phyloP scores from a whole-genome alignment of 2,113 vertebrate species.

The Tragelaphus scriptus region DNA sequence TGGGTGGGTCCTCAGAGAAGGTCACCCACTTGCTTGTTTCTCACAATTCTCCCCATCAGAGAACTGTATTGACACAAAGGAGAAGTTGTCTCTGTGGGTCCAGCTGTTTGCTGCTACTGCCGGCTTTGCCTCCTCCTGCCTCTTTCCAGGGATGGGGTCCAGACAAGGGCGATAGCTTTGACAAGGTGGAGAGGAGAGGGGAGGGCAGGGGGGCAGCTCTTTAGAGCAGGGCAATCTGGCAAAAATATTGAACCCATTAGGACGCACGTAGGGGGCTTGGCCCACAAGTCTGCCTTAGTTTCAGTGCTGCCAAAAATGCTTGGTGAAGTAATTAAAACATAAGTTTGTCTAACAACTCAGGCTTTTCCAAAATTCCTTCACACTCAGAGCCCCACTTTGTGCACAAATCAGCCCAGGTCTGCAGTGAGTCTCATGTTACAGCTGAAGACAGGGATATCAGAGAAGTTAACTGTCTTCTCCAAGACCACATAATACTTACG shows the following conservation, averaged over 20 bases:
- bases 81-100: conserved; percentile 60
- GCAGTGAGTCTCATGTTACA: background rate
- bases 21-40: conserved; percentile 50
- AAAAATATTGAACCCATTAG: background rate
- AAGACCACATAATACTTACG: background rate
- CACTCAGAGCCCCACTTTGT: background rate
- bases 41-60: conserved; percentile 36
- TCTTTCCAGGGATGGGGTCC: background rate
- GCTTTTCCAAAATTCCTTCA: background rate
- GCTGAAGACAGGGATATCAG: background rate
- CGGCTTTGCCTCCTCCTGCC: conserved; percentile 24
- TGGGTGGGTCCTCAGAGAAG: background rate
- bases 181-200: background rate
- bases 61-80: conserved; percentile 58
- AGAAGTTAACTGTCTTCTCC: background rate
- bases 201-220: background rate
- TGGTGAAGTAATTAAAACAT: background rate
- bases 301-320: background rate
- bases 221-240: background rate
- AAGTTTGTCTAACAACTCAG: background rate
- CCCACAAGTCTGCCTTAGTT: background rate
- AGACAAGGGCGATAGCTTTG: background rate
- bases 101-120: conserved; percentile 55
- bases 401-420: background rate
- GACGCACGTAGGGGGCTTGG: background rate